Percentiles rank a stretch among this genome's conserved stretches.
Conservation (phyloP, 64 coral and sea anemone species). For the Stichodactyla mertensii region DNA sequence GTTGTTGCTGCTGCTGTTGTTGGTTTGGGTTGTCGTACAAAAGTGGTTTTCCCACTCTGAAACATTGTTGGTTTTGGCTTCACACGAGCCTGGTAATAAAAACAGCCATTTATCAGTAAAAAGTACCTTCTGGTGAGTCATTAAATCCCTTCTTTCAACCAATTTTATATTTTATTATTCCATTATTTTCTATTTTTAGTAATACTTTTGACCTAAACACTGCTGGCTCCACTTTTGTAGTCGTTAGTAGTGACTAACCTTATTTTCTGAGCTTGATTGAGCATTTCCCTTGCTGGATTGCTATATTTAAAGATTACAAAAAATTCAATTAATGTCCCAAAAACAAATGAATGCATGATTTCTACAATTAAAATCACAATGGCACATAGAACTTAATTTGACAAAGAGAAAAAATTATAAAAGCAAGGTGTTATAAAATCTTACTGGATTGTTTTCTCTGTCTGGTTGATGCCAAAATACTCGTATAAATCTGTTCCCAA, state of each 20-base stretch:
- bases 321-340: too few relatives aligned
- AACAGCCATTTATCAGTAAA: background rate
- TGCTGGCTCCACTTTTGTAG: too few relatives aligned
- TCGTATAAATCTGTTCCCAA: slow-evolving; percentile 92
- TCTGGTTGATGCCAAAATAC: slow-evolving; percentile 97
- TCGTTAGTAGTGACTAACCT: background rate
- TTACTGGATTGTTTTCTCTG: slow-evolving; percentile 18
- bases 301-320: background rate
- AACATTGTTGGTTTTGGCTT: slow-evolving; percentile 95
- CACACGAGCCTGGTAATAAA: slow-evolving; percentile 22
- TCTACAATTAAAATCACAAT: too few relatives aligned
- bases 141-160: too few relatives aligned
- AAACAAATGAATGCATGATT: too few relatives aligned
- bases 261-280: background rate
- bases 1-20: slow-evolving; percentile 10
- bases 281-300: background rate
- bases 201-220: too few relatives aligned
- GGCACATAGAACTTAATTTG: too few relatives aligned
- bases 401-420: background rate
- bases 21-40: slow-evolving; percentile 39
- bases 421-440: background rate
- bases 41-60: slow-evolving; percentile 93
- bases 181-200: too few relatives aligned
- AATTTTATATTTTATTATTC: too few relatives aligned
- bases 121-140: background rate